Base-by-base conservation (phyloP, 2,113 vertebrate species). In the Garra rufa region DNA sequence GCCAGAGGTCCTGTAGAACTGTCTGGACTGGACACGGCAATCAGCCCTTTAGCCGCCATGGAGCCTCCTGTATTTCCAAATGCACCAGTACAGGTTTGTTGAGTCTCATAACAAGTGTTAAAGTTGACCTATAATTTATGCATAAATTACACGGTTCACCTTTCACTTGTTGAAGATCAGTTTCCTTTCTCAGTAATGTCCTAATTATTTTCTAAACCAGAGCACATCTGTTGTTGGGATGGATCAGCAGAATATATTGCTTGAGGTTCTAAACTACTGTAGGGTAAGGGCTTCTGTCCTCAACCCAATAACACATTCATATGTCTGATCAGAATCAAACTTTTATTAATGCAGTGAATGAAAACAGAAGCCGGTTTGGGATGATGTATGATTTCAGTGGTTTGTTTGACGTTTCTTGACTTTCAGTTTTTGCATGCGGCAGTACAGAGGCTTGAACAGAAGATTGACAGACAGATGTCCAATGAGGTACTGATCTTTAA, bases 391-490 rank as follows among this genome's bases (percentile, higher is more conserved):
- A 63, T 26, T 28, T 28, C 24, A 63, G 24, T 14, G 59, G 24
- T 4, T 63, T 24, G 9, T 6, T 26, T 44, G 50, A 19, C 69
- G 11, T 59, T 55, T 59, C 7, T 76, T 79, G 70, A 4, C 10
- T 69, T 59, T 34, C 59, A 87, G 88, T 80, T 77, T 44, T 59
- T 89, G 76, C 76, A 82, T 41, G 81, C 80, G 55, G 80, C 85
- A 19, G 87, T 89, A 38, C 83, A 87, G 81, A 77, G 85, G 63
- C 63, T 89, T 11, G 85, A 87, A 59, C 87, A 89, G 83, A 89
- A 88, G 71, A 69, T 88, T 19, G 87, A 88, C 70, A 24, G 30
- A 30, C 87, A 73, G 26, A 26, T 65, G 41, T 10, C 81, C 11
- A 34, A 74, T 9, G 55, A 88, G 81, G 88, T 87, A 30, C 6